Conservation (phyloP, 1,140 invertebrate genomes). For the Idris sp. region DNA sequence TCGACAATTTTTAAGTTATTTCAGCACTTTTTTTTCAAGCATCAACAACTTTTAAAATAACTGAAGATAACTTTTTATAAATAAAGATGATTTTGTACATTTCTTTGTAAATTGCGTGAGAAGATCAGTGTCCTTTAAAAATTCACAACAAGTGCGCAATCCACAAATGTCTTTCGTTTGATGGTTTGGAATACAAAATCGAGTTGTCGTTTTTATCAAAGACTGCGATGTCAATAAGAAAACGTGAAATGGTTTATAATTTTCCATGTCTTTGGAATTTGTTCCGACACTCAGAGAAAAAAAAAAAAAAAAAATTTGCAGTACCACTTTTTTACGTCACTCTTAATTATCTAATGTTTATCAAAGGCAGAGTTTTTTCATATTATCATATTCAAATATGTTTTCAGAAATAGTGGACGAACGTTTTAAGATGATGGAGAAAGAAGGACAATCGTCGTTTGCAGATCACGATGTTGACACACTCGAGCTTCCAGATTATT, state of each 20-base stretch:
- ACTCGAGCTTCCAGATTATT: conserved; percentile 69
- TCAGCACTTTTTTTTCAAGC: too few species aligned
- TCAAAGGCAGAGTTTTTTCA: conserved; percentile 46
- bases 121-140: conserved; percentile 10
- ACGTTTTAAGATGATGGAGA: conserved; percentile 62
- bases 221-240: too few species aligned
- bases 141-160: conserved; percentile 40
- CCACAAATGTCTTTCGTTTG: conserved; percentile 65
- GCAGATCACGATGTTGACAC: conserved; percentile 60
- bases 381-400: conserved; percentile 7
- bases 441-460: conserved; percentile 62
- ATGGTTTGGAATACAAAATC: conserved; percentile 63
- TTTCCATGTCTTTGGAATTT: too few species aligned
- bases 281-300: too few species aligned
- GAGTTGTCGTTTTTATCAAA: conserved; percentile 9
- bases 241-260: too few species aligned
- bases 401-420: conserved; percentile 65
- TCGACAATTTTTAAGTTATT: too few species aligned
- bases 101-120: neutral
- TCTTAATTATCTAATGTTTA: too few species aligned
- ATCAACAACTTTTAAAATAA: too few species aligned
- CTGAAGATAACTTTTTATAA: too few species aligned
- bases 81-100: too few species aligned
- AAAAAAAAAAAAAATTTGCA: too few species aligned
- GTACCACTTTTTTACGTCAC: too few species aligned